These are phyloP conservation scores for Phyllotreta cruciferae DNA, from an alignment of 2,888 invertebrate genomes.

Conservation along the genomic window DNA sequence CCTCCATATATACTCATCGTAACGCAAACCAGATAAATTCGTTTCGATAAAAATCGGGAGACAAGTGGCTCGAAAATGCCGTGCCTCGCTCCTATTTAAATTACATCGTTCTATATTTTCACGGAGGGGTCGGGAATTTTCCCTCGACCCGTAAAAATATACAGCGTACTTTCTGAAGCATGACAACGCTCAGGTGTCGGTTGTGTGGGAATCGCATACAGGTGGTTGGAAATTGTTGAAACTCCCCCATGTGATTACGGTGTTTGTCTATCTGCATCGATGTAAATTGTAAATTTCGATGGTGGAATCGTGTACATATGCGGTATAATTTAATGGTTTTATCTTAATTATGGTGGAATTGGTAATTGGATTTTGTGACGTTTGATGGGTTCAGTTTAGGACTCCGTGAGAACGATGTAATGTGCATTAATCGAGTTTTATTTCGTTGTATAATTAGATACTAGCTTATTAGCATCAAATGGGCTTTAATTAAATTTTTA, in stretches of 20 bases:
- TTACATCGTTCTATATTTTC: conserved; percentile 15
- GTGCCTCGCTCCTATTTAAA: conserved; percentile 10
- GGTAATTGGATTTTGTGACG: conserved; percentile 32
- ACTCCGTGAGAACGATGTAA: conserved; percentile 27
- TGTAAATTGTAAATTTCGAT: conserved; percentile 32
- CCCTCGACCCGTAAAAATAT: conserved; percentile 26
- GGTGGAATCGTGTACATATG: conserved; percentile 18
- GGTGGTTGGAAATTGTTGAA: conserved; percentile 35
- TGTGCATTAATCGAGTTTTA: too few relatives aligned
- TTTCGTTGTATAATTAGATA: too few relatives aligned
- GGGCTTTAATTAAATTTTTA: too few relatives aligned
- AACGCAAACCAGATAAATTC: too few relatives aligned
- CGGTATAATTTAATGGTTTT: conserved; percentile 33
- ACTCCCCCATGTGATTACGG: conserved; percentile 32
- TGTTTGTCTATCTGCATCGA: conserved; percentile 18
- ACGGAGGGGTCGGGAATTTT: conserved; percentile 23
- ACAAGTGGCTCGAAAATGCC: conserved; percentile 7
- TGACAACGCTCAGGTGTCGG: conserved; percentile 35
- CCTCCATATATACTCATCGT: too few relatives aligned
- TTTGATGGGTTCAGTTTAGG: conserved; percentile 24
- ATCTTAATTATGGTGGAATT: conserved; percentile 34
- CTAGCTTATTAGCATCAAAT: too few relatives aligned
- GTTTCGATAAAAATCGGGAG: background rate
- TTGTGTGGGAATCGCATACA: conserved; percentile 45
- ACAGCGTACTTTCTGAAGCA: conserved; percentile 32